Evolutionary conservation across 2,113 vertebrate genomes (phyloP), one percentile per base, ranked within the genome.

Genomic region (Arvicanthis niloticus): DNA sequence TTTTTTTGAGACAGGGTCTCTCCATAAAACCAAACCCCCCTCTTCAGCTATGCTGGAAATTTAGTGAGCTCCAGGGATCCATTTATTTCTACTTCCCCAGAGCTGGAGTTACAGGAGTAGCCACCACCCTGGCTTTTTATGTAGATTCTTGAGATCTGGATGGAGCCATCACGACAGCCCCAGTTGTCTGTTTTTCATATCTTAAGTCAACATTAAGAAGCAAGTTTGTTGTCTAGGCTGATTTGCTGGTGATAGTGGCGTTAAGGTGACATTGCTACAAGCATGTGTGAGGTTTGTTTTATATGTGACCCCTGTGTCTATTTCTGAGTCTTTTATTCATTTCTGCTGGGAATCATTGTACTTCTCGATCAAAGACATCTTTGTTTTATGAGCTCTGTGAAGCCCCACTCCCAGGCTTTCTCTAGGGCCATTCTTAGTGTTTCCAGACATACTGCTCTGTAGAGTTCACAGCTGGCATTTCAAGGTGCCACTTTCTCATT

Each of bases 401-500:
- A 76, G 24, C 72, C 9, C 21, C 11, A 22, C 19, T 4, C 26
- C 10, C 15, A 29, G 1, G 5, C 6, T 60, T 56, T 91, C 86
- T 85, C 40, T 62, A 62, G 76, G 94, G 62, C 40, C 88, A 62
- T 9, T 1, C 40, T 76, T 91, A 75, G 0, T 96, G 5, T 92
- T 92, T 78, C 40, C 70, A 73, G 31, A 42, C 82, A 88, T 7
- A 0, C 53, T 4, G 37, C 15, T 89, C 95, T 97, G 48, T 16
- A 0, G 45, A 67, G 58, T 91, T 96, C 62, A 62, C 15, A 60
- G 68, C 31, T 0, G 17, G 29, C 31, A 1, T 97, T 85, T 26
- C 72, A 56, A 78, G 95, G 60, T 72, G 13, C 2, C 72, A 21
- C 96, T 97, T 97, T 96, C 94, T 91, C 88, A 91, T 82, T 96